Base-by-base conservation (phyloP, 1,140 invertebrate genomes). In the Zeugodacus cucurbitae region DNA sequence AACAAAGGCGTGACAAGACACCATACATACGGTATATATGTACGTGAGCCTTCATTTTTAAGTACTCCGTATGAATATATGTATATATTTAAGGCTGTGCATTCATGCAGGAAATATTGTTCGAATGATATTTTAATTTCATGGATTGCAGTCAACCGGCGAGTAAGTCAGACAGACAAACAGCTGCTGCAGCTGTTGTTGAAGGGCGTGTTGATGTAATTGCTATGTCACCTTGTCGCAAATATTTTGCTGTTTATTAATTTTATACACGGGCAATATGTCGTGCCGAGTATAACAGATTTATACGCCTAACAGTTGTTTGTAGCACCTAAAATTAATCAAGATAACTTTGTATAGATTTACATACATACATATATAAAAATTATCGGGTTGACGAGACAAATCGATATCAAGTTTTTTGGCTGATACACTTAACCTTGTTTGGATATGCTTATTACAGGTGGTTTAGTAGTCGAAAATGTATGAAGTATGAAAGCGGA, bases 161-260 rank as follows among this genome's bases (percentile, higher is more conserved):
- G 58, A 70, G 64, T 26, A 3, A 78, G 70, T 14, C 70, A 78
- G 41, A 7, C 41, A 82, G 22, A 20, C 22, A 78, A 41, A 14
- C 22, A 82, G 26, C n/a, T n/a, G 41, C n/a, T 82, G 74, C 74
- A 82, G 74, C 74, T 82, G 74, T 82, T 82, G 22, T 29, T 82
- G 74, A 82, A 41, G 74, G 74, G 74, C n/a, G 10, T 82, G 74
- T 82, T 82, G 74, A n/a, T 82, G 74, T 82, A 48, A 82, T 74
- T 82, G 34, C 10, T 82, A 26, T 48, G 41, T 82, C 74, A 82
- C 74, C 37, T 7, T 82, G 74, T 82, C 41, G 41, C 74, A 48
- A 20, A 48, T 10, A 82, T 82, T 48, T 82, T 82, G 74, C 74
- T 82, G n/a, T n/a, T 48, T 0, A n/a, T n/a, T n/a, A n/a, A n/a